These are phyloP conservation scores for Cossypha heuglini DNA, from an alignment of 2,797 vertebrate genomes.

Conservation along the genomic window DNA sequence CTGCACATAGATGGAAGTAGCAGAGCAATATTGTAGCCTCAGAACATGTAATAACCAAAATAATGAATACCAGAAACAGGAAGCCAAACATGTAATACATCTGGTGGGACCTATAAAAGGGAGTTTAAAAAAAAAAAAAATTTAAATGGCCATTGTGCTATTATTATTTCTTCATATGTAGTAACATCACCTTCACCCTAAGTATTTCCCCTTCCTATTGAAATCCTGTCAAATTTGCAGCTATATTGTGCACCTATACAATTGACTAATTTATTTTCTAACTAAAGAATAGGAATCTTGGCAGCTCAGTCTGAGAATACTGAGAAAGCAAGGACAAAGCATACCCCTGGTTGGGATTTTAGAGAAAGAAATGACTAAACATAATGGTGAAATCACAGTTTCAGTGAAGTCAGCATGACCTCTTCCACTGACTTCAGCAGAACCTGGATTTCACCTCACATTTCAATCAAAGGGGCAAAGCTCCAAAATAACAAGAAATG, in stretches of 20 bases:
- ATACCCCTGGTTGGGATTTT: background rate
- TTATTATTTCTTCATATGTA: background rate
- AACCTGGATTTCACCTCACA: slow-evolving; percentile 48
- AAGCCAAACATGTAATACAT: slow-evolving; percentile 98
- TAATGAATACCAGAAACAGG: slow-evolving; percentile 93
- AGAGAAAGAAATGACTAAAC: background rate
- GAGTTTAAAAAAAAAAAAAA: background rate
- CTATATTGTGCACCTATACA: background rate
- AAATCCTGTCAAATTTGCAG: background rate
- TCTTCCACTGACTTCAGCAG: slow-evolving; percentile 19
- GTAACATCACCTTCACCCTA: background rate
- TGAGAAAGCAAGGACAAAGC: background rate
- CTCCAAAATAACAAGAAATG: slow-evolving; percentile 27
- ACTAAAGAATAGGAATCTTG: background rate
- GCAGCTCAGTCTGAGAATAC: background rate
- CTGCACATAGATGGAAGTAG: slow-evolving; percentile 91
- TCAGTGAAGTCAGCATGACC: background rate
- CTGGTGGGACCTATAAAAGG: slow-evolving; percentile 87
- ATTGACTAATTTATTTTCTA: background rate
- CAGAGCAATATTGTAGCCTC: slow-evolving; percentile 94
- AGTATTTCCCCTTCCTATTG: background rate
- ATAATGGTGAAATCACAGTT: background rate
- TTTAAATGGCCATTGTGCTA: background rate
- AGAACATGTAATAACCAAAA: slow-evolving; percentile 92
- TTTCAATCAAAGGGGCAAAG: slow-evolving; percentile 55